A percentile compares a stretch with the other conserved stretches of the same genome.
Conservation (phyloP, 2,113 vertebrate species). For the Pangasianodon hypophthalmus region DNA sequence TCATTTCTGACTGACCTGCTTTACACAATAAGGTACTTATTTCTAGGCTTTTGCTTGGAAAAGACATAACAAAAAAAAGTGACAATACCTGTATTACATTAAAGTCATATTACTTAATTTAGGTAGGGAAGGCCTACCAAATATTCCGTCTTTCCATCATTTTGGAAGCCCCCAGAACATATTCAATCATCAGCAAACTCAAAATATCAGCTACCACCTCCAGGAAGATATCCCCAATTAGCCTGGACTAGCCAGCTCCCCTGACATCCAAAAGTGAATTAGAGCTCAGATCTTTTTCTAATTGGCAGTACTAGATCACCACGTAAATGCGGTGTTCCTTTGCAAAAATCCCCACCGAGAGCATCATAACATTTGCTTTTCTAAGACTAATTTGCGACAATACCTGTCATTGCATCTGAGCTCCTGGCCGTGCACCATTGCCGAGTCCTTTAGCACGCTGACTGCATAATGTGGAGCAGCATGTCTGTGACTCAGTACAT, state of each 20-base stretch:
- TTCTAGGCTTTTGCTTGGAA: constrained; percentile 55
- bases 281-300: neutral
- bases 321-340: neutral
- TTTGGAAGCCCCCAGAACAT: neutral
- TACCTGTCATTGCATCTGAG: neutral
- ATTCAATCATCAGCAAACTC: neutral
- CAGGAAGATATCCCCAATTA: neutral
- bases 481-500: constrained; percentile 14
- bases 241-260: neutral
- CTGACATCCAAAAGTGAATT: neutral
- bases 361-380: neutral
- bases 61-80: neutral
- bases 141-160: too few relatives aligned
- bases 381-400: neutral
- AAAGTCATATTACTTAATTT: neutral
- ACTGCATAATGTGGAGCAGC: neutral
- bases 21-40: constrained; percentile 65
- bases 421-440: neutral
- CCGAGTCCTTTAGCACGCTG: neutral
- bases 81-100: constrained; percentile 10
- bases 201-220: neutral
- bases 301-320: neutral
- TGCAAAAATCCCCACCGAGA: neutral
- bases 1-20: constrained; percentile 62
- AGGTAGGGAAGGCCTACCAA: neutral